Percentiles rank a stretch among this genome's conserved stretches.
Evolutionary conservation across 2,888 invertebrate species (phyloP).

Genomic region (Horisme vitalbata): DNA sequence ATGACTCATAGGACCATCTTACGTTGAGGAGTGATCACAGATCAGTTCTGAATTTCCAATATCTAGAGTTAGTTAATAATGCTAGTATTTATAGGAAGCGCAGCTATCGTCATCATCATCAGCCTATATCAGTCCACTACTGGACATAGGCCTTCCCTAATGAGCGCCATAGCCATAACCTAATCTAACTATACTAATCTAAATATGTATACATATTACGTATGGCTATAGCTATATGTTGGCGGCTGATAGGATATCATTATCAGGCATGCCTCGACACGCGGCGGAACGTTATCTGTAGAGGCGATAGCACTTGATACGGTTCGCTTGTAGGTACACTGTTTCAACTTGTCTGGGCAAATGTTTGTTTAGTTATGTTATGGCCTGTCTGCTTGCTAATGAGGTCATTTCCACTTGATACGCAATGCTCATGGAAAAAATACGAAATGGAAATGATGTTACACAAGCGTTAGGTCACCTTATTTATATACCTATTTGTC

Average conservation of each 20-base stretch:
- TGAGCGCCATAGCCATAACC: too few relatives aligned
- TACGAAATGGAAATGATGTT: constrained; percentile 25
- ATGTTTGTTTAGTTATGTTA: constrained; percentile 62
- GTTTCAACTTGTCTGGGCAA: constrained; percentile 65
- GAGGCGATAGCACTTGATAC: constrained; percentile 59
- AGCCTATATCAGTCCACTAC: too few relatives aligned
- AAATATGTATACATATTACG: not conserved
- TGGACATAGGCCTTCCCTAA: too few relatives aligned
- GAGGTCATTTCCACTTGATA: constrained; percentile 51
- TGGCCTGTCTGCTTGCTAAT: constrained; percentile 54
- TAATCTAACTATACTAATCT: not conserved
- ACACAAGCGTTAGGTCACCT: not conserved
- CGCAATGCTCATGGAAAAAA: constrained; percentile 40
- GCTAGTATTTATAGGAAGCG: too few relatives aligned
- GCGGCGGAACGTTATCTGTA: constrained; percentile 47
- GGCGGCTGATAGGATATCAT: constrained; percentile 36
- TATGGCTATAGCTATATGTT: constrained; percentile 4
- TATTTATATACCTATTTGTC: constrained; percentile 1
- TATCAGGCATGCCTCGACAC: constrained; percentile 23
- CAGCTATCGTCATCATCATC: too few relatives aligned
- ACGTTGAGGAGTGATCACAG: too few relatives aligned
- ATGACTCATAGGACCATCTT: too few relatives aligned
- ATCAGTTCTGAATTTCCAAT: too few relatives aligned
- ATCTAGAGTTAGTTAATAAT: too few relatives aligned
- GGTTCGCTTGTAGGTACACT: constrained; percentile 61